Percentiles rank a stretch among this genome's conserved stretches.
Conservation (phyloP, 2,113 vertebrate species). For the Bambusicola thoracicus region DNA sequence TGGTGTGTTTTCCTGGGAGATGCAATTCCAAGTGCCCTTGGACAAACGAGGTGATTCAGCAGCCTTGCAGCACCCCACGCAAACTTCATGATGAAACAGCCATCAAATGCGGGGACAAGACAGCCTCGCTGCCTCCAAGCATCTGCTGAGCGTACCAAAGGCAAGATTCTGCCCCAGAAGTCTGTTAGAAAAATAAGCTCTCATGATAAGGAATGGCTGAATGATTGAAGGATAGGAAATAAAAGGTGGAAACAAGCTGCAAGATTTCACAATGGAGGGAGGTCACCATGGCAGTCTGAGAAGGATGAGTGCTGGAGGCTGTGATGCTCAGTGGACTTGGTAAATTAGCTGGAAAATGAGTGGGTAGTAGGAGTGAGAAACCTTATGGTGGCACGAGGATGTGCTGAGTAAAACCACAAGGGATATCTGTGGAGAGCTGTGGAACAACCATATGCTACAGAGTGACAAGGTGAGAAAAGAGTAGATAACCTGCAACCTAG, state of each 20-base stretch:
- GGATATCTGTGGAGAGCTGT: background rate
- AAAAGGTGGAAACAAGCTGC: background rate
- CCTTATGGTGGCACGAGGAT: background rate
- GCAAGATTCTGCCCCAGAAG: background rate
- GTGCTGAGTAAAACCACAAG: background rate
- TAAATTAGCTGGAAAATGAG: constrained; percentile 1
- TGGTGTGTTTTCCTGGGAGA: background rate
- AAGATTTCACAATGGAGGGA: background rate
- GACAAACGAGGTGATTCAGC: background rate
- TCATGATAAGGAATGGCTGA: background rate
- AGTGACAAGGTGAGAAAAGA: constrained; percentile 32
- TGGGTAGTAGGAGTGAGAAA: constrained; percentile 1
- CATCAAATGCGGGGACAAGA: background rate
- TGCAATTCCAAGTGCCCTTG: background rate
- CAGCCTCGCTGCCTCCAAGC: background rate
- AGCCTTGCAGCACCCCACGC: background rate
- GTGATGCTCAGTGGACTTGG: background rate
- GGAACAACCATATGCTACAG: background rate
- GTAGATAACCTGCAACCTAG: background rate
- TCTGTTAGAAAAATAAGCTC: background rate
- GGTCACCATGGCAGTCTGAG: background rate
- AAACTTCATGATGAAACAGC: no score
- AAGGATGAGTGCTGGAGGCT: background rate
- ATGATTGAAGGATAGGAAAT: background rate
- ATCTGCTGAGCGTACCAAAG: background rate